Conservation (phyloP, 2,113 vertebrate species). For the Gadus chalcogrammus region DNA sequence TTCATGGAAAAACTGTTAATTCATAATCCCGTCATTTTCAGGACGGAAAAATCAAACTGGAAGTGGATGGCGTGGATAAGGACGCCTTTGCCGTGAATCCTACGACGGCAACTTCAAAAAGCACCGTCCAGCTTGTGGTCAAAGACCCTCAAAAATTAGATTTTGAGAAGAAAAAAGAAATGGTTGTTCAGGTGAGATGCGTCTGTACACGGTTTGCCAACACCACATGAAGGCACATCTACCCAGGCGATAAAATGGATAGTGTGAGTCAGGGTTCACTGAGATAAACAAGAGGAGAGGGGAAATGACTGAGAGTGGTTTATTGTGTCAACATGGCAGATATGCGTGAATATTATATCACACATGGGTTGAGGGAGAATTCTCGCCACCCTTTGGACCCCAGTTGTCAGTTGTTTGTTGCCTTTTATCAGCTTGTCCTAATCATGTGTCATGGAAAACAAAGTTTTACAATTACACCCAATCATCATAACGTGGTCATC, state of each 20-base stretch:
- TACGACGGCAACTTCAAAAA: conserved; percentile 23
- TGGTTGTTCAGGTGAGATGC: conserved; percentile 77
- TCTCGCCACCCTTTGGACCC: too few relatives aligned
- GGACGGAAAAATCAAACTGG: conserved; percentile 71
- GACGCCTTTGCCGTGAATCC: conserved; percentile 78
- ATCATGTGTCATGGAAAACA: too few relatives aligned
- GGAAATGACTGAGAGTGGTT: background rate
- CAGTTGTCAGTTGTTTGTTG: too few relatives aligned
- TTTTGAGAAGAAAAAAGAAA: conserved; percentile 72
- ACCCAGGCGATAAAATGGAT: background rate
- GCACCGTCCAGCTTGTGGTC: conserved; percentile 76
- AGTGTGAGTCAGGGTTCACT: background rate
- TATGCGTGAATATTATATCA: too few relatives aligned
- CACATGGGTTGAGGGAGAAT: too few relatives aligned
- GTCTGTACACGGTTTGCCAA: too few relatives aligned
- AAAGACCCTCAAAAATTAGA: conserved; percentile 70
- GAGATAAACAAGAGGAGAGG: background rate
- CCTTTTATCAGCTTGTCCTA: too few relatives aligned
- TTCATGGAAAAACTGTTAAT: too few relatives aligned
- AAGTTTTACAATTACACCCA: too few relatives aligned
- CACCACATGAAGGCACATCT: too few relatives aligned
- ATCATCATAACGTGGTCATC: too few relatives aligned
- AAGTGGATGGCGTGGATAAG: conserved; percentile 65
- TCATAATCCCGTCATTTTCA: conserved; percentile 45
- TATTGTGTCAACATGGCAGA: too few relatives aligned